Conservation (phyloP, 30 jellyfish, hydroid and myxozoan genomes). For the Hydractinia echinata region DNA sequence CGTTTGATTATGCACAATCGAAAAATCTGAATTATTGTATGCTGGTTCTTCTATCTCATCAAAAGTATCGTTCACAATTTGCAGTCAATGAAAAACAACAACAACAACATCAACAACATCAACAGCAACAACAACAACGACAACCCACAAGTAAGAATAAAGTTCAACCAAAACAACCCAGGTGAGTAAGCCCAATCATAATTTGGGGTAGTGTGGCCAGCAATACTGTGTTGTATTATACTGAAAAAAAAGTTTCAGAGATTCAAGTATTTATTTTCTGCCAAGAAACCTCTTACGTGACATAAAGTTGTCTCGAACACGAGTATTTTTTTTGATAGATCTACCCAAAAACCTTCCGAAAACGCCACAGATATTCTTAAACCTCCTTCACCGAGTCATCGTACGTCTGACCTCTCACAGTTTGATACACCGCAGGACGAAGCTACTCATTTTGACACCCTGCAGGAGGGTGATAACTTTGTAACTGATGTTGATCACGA, state of each 20-base stretch:
- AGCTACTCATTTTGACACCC: not conserved
- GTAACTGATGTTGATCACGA: not conserved
- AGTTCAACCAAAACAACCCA: no score
- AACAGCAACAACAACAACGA: not conserved
- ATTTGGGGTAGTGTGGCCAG: no score
- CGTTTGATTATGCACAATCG: conserved; percentile 47
- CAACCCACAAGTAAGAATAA: no score
- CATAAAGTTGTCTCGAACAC: no score
- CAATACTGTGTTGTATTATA: no score
- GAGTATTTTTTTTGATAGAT: no score
- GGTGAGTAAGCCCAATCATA: no score
- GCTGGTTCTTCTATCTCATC: conserved; percentile 68
- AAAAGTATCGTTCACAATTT: conserved; percentile 40
- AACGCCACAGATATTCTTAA: no score
- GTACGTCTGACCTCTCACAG: not conserved
- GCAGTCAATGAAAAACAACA: conserved; percentile 1
- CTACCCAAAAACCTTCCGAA: no score
- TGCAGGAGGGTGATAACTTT: conserved; percentile 5
- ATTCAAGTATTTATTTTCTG: no score
- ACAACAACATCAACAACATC: not conserved
- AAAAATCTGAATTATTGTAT: conserved; percentile 65
- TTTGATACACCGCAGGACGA: conserved; percentile 26
- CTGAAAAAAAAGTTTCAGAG: no score
- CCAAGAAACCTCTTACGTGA: no score
- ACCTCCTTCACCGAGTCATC: conserved; percentile 6